Evolutionary conservation across 2,888 invertebrate species (phyloP), one percentile per base, ranked within the genome.

Genomic region (Lypha dubia): DNA sequence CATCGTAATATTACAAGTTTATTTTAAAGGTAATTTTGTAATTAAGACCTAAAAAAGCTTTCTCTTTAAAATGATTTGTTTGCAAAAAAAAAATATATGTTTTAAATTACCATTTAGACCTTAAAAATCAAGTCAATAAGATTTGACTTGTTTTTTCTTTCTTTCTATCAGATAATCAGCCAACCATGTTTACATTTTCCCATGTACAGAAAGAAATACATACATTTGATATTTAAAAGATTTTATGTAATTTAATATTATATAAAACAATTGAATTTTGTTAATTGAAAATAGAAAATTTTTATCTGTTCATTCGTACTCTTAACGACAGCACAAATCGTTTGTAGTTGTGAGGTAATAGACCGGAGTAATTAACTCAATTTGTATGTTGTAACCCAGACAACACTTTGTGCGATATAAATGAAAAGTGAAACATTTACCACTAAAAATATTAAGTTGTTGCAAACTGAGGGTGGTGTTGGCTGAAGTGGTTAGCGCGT

Each of bases 241-340:
- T 79, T 32, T 60, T 11, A 28, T 60, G 51, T 68, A 77, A 70
- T 70, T 77, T 38, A 38, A 24, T 41, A 41, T 63, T 70, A 79
- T 9, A 71, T 56, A 35, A 79, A 70, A 53, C 62, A 79, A 70
- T 62, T 79, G 70, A 79, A 11, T 62, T 68, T 28, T 53, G 51
- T 68, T 77, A 51, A 77, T 56, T 22, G 15, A 67, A 58, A 46
- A 35, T 58, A 46, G 46, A 60, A 62, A 68, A 60, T 68, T n/a
- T n/a, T 60, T 70, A 63, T 63, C 63, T 20, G n/a, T 22, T 60
- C 1, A 32, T 22, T 60, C 1, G 35, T 60, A 24, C 7, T 5
- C 8, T 41, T 15, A 44, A 44, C 74, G 13, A 49, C 24, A 17
- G 24, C 8, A 22, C 41, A 38, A 38, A 35, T 35, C 41, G 53